Percentiles rank a stretch among this genome's conserved stretches.
These are phyloP conservation scores for Aporophyla lueneburgensis DNA, from an alignment of 2,888 invertebrate genomes.

Conservation along the genomic window DNA sequence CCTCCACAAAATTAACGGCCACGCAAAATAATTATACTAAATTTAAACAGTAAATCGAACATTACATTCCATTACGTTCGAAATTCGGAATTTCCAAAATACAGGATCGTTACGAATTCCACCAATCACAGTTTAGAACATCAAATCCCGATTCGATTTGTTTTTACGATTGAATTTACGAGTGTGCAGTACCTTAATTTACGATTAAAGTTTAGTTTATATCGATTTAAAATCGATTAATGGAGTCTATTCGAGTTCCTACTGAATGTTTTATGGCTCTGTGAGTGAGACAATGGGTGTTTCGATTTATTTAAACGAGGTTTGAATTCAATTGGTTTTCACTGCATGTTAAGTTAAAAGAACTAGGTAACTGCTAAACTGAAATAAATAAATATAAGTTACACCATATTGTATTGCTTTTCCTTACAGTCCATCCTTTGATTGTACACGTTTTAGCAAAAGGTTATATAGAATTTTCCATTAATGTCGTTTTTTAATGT, in stretches of 20 bases:
- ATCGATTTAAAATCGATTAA: slow-evolving; percentile 78
- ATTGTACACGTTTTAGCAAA: no score
- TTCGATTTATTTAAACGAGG: slow-evolving; percentile 27
- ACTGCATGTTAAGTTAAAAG: background rate
- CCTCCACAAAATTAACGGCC: slow-evolving; percentile 18
- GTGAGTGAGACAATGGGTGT: slow-evolving; percentile 34
- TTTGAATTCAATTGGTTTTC: slow-evolving; percentile 33
- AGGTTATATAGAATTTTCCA: no score
- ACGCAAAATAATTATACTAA: slow-evolving; percentile 31
- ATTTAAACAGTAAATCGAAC: slow-evolving; percentile 54
- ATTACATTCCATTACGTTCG: slow-evolving; percentile 53
- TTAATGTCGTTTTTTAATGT: no score
- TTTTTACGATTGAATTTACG: slow-evolving; percentile 78
- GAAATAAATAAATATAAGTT: background rate
- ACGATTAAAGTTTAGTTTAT: slow-evolving; percentile 79
- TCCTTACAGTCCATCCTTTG: no score
- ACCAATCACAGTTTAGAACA: slow-evolving; percentile 71
- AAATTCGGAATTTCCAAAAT: slow-evolving; percentile 65
- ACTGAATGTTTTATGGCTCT: slow-evolving; percentile 58
- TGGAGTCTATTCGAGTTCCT: slow-evolving; percentile 66
- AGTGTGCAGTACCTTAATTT: slow-evolving; percentile 76
- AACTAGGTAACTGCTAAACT: background rate
- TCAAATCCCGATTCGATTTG: slow-evolving; percentile 69
- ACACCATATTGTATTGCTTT: no score
- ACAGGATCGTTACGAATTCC: slow-evolving; percentile 62